Percentiles rank a stretch among this genome's conserved stretches.
Evolutionary conservation across 1,140 invertebrate genomes (phyloP).

Genomic region (Hyphantria cunea): DNA sequence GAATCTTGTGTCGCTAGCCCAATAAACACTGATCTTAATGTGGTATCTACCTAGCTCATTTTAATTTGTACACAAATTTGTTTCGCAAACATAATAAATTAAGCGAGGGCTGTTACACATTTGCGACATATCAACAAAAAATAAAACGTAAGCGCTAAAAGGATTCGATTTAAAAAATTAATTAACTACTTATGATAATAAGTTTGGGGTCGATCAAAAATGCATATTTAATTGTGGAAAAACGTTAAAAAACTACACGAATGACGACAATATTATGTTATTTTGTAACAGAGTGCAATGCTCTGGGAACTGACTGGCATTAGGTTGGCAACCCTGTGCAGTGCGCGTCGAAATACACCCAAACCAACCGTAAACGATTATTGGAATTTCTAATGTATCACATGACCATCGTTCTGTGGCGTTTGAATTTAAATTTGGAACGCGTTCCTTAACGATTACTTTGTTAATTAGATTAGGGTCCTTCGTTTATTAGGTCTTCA

Average conservation of each 20-base stretch:
- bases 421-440: slow-evolving; percentile 40
- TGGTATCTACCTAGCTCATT: slow-evolving; percentile 32
- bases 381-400: slow-evolving; percentile 56
- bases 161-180: slow-evolving; percentile 63
- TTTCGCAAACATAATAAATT: slow-evolving; percentile 47
- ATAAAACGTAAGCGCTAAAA: slow-evolving; percentile 54
- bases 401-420: slow-evolving; percentile 47
- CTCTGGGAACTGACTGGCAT: slow-evolving; percentile 63
- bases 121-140: slow-evolving; percentile 39
- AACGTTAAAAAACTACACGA: slow-evolving; percentile 57
- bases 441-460: slow-evolving; percentile 32
- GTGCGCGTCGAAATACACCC: slow-evolving; percentile 51
- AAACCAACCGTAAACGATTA: slow-evolving; percentile 61
- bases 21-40: slow-evolving; percentile 26
- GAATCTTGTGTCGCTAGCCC: slow-evolving; percentile 42
- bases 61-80: slow-evolving; percentile 38
- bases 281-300: slow-evolving; percentile 72
- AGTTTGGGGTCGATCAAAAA: slow-evolving; percentile 54
- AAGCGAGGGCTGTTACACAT: slow-evolving; percentile 45
- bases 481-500: slow-evolving; percentile 11
- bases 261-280: slow-evolving; percentile 68
- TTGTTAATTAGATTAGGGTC: slow-evolving; percentile 32
- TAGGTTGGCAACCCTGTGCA: slow-evolving; percentile 55
- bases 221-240: slow-evolving; percentile 67
- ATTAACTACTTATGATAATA: slow-evolving; percentile 72